Evolutionary conservation across 2,113 vertebrate species (phyloP), one percentile per base, ranked within the genome.

Genomic region (Paradisaea rubra): DNA sequence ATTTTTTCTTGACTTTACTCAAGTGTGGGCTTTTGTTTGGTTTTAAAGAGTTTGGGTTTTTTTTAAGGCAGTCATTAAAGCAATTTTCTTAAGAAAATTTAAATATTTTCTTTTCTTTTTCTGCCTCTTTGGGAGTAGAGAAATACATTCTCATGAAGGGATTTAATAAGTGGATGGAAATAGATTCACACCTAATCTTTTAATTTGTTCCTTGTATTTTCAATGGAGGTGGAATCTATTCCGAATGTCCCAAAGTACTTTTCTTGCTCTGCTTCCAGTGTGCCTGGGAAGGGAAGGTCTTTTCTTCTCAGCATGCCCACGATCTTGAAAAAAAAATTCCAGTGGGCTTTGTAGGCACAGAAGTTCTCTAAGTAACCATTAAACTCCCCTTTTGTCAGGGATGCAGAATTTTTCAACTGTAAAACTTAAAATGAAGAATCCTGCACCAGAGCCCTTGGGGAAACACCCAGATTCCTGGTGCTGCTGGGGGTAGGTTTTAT

Each of bases 21-120:
- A 65, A 93, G 71, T 69, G 68, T 80, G 59, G 85, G 93, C 35
- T 86, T 86, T 87, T 89, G n/a, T 91, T 93, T 93, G 69, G 19
- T 92, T 91, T 77, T 56, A 68, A 86, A 61, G 21, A 4, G 3
- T 2, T 13, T 57, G 60, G 17, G 11, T 54, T 44, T 31, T 31
- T 54, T 79, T 64, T 47, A 76, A 89, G 63, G 44, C 3, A 11
- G 28, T 49, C 57, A 72, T 95, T 85, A 93, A 87, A 85, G 28
- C 37, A 68, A n/a, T 79, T 64, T 87, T 72, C 47, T 7, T 21
- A 63, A 68, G 50, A 44, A 52, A 27, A 19, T 52, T 60, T 15
- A 42, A n/a, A 22, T 76, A 44, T 73, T 81, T 49, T 54, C 37
- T 49, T 50, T 72, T 44, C 21, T 78, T 45, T 63, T 79, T 35